Evolutionary conservation across 2,113 vertebrate species (phyloP), one percentile per base, ranked within the genome.

Genomic region (Stigmatopora nigra): DNA sequence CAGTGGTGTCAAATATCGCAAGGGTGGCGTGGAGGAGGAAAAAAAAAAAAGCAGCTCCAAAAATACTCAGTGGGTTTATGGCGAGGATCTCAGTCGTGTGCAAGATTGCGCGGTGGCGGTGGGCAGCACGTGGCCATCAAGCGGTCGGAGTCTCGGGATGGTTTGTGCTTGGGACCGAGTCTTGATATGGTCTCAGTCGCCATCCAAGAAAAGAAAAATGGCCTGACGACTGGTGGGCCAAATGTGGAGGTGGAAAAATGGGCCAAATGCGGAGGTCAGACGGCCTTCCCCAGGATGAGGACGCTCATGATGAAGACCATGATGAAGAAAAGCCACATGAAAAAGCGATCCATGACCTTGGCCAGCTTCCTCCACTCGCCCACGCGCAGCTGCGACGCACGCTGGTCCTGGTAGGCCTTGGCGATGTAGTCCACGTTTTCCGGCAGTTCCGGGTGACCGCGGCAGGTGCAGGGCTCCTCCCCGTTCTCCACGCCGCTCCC

Each of bases 261-360:
- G n/a, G n/a, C n/a, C n/a, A n/a, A n/a, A n/a, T n/a, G n/a, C n/a
- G n/a, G n/a, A n/a, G n/a, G n/a, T n/a, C n/a, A n/a, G 67, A 92
- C 71, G n/a, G 93, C 92, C 56, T 92, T 91, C 10, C 91, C 90
- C 72, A 95, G 85, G 22, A 95, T 91, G 31, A 96, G 88, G 70
- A 93, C 61, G 51, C 93, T 97, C 94, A 96, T 95, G 75, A 94
- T 68, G 76, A 95, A 89, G 52, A 93, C 91, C 94, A 97, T 92
- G 85, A 92, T 83, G 82, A 95, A 94, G 88, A 97, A 97, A 69
- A 95, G 73, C 89, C 93, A 93, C 92, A 96, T 92, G 85, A 97
- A 95, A 86, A 94, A 93, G 16, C 93, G 92, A 59, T 97, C 94
- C 92, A 96, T 90, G 41, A 97, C 94, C 64, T 93, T 93, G 69